phyloP scores from a whole-genome alignment of 2,797 vertebrate species.

The Hydrocynus forskahlii region DNA sequence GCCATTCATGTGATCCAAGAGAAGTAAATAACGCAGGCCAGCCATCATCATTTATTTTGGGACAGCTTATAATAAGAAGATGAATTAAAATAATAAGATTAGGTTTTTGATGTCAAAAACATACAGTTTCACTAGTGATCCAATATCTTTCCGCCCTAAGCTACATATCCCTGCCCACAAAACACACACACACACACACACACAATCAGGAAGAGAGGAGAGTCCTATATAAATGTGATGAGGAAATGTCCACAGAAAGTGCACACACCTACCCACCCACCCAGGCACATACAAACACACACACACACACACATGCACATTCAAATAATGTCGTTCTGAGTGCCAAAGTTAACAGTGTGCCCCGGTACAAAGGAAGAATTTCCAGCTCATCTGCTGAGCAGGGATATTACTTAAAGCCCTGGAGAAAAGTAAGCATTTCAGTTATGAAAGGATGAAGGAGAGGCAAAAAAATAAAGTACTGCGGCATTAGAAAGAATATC shows the following conservation, averaged over 20 bases:
- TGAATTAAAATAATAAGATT: too few relatives aligned
- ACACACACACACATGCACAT: conserved; percentile 19
- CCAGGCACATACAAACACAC: neutral
- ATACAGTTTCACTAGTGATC: too few relatives aligned
- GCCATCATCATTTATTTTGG: too few relatives aligned
- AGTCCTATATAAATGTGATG: conserved; percentile 17
- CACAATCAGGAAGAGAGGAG: conserved; percentile 18
- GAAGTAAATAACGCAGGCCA: too few relatives aligned
- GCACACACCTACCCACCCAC: neutral
- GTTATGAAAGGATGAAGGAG: conserved; percentile 9
- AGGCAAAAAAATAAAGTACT: neutral
- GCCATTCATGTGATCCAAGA: too few relatives aligned
- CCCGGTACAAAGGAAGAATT: conserved; percentile 18
- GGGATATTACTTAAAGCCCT: conserved; percentile 22
- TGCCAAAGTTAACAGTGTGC: conserved; percentile 37
- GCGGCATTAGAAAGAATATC: neutral
- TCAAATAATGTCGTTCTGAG: conserved; percentile 20
- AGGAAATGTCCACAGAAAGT: conserved; percentile 27
- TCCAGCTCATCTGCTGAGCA: conserved; percentile 42
- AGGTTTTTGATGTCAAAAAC: too few relatives aligned
- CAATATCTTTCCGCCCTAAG: too few relatives aligned
- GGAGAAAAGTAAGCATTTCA: conserved; percentile 22
- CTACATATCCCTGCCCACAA: too few relatives aligned
- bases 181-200: too few relatives aligned
- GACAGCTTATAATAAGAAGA: too few relatives aligned